A percentile compares a stretch with the other conserved stretches of the same genome.
phyloP scores from a whole-genome alignment of 35 echinoderm and acorn worm species.

The Chiridota heheva region DNA sequence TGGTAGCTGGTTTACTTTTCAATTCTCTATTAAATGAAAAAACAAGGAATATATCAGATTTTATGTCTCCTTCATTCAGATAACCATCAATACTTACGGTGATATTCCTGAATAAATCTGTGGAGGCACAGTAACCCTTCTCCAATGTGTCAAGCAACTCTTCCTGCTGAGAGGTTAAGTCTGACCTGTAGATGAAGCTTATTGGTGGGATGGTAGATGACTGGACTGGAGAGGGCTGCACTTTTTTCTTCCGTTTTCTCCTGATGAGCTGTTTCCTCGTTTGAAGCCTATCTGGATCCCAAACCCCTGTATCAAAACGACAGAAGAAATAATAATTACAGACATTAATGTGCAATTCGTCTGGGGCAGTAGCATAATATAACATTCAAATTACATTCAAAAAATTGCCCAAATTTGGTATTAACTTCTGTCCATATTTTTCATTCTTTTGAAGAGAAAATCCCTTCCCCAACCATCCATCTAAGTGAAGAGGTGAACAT shows the following conservation, averaged over 20 bases:
- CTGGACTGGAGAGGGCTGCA: neutral
- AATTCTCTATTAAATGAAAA: no score
- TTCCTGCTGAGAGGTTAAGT: slow-evolving; percentile 53
- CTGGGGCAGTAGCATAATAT: no score
- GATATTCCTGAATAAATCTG: slow-evolving; percentile 81
- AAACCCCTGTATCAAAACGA: slow-evolving; percentile 63
- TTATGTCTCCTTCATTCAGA: no score
- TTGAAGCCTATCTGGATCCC: slow-evolving; percentile 70
- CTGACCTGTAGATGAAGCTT: neutral
- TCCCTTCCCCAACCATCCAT: no score
- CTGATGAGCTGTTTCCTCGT: slow-evolving; percentile 82
- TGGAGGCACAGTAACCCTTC: slow-evolving; percentile 82
- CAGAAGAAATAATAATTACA: neutral
- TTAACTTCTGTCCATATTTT: no score
- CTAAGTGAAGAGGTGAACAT: no score
- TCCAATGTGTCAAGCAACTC: slow-evolving; percentile 70
- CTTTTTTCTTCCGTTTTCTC: slow-evolving; percentile 81
- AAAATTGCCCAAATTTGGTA: no score
- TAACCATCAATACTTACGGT: slow-evolving; percentile 78
- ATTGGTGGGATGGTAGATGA: neutral
- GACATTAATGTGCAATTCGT: no score
- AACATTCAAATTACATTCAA: no score
- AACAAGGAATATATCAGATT: no score
- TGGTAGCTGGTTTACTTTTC: no score
- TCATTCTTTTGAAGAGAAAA: no score